Evolutionary conservation across 2,113 vertebrate genomes (phyloP).

Genomic region (Donacobius atricapilla): DNA sequence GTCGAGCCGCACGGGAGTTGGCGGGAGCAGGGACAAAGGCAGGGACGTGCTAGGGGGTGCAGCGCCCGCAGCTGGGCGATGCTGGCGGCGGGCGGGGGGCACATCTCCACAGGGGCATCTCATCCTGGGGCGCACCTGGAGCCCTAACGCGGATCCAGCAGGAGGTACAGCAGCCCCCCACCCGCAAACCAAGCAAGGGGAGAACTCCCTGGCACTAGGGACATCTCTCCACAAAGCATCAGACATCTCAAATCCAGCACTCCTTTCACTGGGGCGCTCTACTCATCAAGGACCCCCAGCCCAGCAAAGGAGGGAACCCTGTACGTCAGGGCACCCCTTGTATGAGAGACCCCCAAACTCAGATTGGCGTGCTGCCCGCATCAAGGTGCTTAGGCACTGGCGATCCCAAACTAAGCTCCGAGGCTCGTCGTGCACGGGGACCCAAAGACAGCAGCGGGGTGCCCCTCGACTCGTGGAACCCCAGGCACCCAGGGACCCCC

Average conservation of each 20-base stretch:
- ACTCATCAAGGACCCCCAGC: background rate
- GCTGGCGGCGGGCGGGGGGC: accelerated
- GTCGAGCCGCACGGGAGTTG: background rate
- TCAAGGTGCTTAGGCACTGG: background rate
- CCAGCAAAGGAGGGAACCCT: background rate
- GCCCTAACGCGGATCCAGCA: background rate
- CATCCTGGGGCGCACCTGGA: background rate
- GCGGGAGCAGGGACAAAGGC: slow-evolving; percentile 59
- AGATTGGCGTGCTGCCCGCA: background rate
- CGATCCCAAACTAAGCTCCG: background rate
- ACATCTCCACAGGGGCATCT: background rate
- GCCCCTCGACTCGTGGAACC: background rate
- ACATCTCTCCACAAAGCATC: background rate
- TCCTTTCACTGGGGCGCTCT: accelerated
- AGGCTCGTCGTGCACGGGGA: accelerated
- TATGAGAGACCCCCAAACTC: background rate
- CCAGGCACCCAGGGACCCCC: background rate
- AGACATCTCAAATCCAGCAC: background rate
- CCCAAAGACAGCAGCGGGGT: background rate
- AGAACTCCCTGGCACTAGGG: background rate
- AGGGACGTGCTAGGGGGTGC: background rate
- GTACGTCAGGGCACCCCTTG: background rate
- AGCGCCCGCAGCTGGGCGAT: background rate
- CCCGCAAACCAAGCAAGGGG: background rate
- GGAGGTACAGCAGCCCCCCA: background rate